Evolutionary conservation across 2,888 invertebrate genomes (phyloP), one percentile per base, ranked within the genome.

Genomic region (Drosophila glabriapex): DNA sequence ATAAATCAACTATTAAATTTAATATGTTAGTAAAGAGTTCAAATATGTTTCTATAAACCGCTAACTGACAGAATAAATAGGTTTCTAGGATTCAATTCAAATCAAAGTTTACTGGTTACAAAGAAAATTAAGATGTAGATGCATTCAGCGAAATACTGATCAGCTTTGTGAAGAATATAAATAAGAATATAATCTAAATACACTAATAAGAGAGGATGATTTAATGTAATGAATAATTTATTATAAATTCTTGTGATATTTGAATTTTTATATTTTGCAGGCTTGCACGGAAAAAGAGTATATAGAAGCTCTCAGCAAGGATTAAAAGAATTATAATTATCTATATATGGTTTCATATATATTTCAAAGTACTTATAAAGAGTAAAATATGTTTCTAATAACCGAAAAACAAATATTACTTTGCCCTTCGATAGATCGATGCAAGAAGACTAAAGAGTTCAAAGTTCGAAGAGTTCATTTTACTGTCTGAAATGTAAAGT

Each of bases 271-370:
- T 1, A 22, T 3, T 14, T 43, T 43, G 14, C 6, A 22, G 14
- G 0, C 3, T 22, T 43, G 3, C 6, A 3, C 22, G 43, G 7
- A 14, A 43, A 22, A 46, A 14, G 1, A 43, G 6, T 22, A 14
- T 14, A 0, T 1, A 6, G 4, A 35, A 4, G 12, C 12, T 12
- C 22, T 22, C 4, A 4, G 43, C 10, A 41, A n/a, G 10, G 2
- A 10, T 4, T 41, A 0, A 22, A 4, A 4, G 2, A 46, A 14
- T 14, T 22, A 14, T 14, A 0, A 7, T 22, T 7, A 0, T 14
- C 4, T 22, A 22, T 7, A 14, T 4, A 12, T 33, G 4, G 4
- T 4, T 33, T 33, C 37, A 37, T 43, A 22, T 43, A 4, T 14
- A 22, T 22, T 22, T 6, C 12, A n/a, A 41, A 12, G 5, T 43